phyloP scores from a whole-genome alignment of 2,113 vertebrate genomes.

The Neomonachus schauinslandi region DNA sequence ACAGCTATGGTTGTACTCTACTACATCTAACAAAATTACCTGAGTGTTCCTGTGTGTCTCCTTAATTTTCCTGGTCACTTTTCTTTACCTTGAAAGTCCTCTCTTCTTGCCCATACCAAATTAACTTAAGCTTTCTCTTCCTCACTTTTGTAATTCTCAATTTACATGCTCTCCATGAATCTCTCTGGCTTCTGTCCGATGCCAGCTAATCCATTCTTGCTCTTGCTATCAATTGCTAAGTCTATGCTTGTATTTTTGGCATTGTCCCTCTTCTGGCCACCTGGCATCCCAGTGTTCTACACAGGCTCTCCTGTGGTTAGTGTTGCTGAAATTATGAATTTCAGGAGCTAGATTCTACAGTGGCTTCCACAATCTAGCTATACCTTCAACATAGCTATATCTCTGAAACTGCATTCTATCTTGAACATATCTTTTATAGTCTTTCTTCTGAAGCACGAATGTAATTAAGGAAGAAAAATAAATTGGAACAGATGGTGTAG shows the following conservation, averaged over 20 bases:
- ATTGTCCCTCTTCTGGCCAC: neutral
- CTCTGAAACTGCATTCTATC: neutral
- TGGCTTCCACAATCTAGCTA: neutral
- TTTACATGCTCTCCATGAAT: neutral
- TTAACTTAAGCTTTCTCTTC: neutral
- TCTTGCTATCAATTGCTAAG: neutral
- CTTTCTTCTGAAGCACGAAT: neutral
- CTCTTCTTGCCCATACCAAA: neutral
- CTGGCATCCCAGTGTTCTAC: neutral
- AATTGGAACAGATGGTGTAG: neutral
- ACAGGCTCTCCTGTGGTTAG: neutral
- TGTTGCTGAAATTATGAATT: neutral
- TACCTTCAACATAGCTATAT: neutral
- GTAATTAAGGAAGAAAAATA: neutral
- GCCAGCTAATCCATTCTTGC: neutral
- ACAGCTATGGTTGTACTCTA: neutral
- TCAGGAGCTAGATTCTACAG: neutral
- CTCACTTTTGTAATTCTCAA: neutral
- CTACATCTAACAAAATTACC: neutral
- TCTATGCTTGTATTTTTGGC: neutral
- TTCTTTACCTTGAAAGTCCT: neutral
- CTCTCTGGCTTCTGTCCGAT: neutral
- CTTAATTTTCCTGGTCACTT: neutral
- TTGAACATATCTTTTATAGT: neutral
- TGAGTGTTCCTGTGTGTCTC: neutral